Conservation (phyloP, 2,113 vertebrate genomes). For the Uria aalge region DNA sequence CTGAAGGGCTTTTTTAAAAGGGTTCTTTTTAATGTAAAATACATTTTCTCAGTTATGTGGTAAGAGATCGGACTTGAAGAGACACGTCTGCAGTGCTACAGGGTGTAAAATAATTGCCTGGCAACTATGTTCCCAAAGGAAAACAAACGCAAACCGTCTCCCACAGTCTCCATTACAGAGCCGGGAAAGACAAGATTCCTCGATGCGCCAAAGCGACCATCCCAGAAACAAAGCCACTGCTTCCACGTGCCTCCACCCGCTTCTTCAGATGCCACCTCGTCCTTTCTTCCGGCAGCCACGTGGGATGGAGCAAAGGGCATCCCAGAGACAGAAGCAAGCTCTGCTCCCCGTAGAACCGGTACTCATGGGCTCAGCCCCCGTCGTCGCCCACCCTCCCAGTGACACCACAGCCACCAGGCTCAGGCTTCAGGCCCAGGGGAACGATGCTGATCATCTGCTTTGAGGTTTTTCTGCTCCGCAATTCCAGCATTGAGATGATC, state of each 20-base stretch:
- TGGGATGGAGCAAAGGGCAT: background rate
- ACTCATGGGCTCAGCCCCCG: background rate
- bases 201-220: background rate
- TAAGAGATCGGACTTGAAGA: constrained; percentile 52
- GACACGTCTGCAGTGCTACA: constrained; percentile 45
- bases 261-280: background rate
- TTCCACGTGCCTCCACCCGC: background rate
- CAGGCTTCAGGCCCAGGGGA: background rate
- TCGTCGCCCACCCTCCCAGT: background rate
- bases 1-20: constrained; percentile 46
- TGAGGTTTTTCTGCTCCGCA: background rate
- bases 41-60: constrained; percentile 34
- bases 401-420: background rate
- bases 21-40: constrained; percentile 67
- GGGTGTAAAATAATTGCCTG: constrained; percentile 72
- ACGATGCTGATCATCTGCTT: background rate
- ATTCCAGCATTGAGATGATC: accelerated
- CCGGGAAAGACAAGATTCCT: background rate
- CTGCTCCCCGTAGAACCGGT: accelerated
- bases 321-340: background rate
- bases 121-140: constrained; percentile 48
- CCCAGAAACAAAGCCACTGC: background rate
- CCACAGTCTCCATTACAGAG: background rate
- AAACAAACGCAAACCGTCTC: background rate
- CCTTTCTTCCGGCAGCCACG: background rate